A percentile compares a stretch with the other conserved stretches of the same genome.
Conservation (phyloP, 2,888 invertebrate genomes). For the Cantharis rustica region DNA sequence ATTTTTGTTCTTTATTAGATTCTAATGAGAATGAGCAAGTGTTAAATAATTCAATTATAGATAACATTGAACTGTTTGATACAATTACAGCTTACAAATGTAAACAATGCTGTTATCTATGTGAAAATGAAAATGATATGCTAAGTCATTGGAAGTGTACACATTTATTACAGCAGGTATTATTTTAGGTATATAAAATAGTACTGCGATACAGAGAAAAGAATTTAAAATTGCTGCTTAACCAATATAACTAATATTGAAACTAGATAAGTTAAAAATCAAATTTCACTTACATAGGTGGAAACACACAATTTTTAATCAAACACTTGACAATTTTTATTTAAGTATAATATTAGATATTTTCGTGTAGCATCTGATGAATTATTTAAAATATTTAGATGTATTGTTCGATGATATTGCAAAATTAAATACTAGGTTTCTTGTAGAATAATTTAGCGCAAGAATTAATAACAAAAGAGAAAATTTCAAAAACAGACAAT, state of each 20-base stretch:
- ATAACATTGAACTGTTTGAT: constrained; percentile 27
- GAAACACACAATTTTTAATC: no score
- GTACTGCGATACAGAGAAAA: not conserved
- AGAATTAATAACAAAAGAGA: not conserved
- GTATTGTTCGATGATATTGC: no score
- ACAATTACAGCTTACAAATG: constrained; percentile 50
- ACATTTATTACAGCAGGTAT: constrained; percentile 35
- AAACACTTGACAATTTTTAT: not conserved
- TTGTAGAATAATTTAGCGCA: not conserved
- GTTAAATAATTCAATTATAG: not conserved
- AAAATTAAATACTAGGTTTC: not conserved
- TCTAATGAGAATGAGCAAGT: not conserved
- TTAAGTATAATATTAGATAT: not conserved
- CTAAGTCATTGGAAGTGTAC: constrained; percentile 43
- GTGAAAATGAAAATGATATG: constrained; percentile 47
- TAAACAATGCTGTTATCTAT: constrained; percentile 48
- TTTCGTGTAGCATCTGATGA: no score
- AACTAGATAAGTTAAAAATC: no score
- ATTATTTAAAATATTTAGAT: no score
- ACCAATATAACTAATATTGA: no score
- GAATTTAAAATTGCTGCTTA: not conserved
- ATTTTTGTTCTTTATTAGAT: not conserved
- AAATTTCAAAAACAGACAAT: not conserved
- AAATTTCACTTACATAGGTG: no score
- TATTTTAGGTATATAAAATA: not conserved